Evolutionary conservation across 2,113 vertebrate genomes (phyloP).

Genomic region (Limnothrissa miodon): DNA sequence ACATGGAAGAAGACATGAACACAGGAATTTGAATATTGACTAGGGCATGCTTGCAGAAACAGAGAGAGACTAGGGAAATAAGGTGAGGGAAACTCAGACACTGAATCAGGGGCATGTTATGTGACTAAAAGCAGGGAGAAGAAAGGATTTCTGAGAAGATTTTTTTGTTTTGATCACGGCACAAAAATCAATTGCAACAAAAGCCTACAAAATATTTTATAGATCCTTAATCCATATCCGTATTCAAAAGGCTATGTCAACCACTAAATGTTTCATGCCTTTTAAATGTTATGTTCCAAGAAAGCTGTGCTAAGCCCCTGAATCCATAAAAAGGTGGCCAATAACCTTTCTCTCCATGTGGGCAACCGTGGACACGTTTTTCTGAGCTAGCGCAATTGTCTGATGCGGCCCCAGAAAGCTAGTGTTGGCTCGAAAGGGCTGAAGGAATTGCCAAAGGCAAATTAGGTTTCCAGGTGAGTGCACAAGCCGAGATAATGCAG

Average conservation of each 20-base stretch:
- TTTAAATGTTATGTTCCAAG: not conserved
- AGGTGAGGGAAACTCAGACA: not conserved
- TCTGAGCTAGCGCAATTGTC: not conserved
- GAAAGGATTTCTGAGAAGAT: not conserved
- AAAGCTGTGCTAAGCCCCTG: not conserved
- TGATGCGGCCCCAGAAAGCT: not conserved
- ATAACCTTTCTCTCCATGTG: not conserved
- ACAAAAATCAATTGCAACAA: not conserved
- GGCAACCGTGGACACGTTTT: not conserved
- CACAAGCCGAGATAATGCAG: not conserved
- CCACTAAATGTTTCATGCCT: not conserved
- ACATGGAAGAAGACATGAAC: too few species aligned
- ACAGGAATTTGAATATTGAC: not conserved
- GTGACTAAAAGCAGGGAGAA: not conserved
- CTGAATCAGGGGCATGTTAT: not conserved
- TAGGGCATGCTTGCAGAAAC: not conserved
- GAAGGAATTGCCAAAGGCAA: conserved; percentile 8
- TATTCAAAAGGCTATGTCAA: not conserved
- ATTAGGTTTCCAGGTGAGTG: conserved; percentile 16
- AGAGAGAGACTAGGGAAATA: not conserved
- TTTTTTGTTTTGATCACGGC: not conserved
- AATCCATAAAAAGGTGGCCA: not conserved
- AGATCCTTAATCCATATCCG: not conserved
- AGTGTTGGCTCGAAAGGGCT: not conserved
- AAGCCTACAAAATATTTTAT: not conserved